A percentile compares a stretch with the other conserved stretches of the same genome.
Evolutionary conservation across 2,797 vertebrate genomes (phyloP).

Genomic region (Neosalanx taihuensis): DNA sequence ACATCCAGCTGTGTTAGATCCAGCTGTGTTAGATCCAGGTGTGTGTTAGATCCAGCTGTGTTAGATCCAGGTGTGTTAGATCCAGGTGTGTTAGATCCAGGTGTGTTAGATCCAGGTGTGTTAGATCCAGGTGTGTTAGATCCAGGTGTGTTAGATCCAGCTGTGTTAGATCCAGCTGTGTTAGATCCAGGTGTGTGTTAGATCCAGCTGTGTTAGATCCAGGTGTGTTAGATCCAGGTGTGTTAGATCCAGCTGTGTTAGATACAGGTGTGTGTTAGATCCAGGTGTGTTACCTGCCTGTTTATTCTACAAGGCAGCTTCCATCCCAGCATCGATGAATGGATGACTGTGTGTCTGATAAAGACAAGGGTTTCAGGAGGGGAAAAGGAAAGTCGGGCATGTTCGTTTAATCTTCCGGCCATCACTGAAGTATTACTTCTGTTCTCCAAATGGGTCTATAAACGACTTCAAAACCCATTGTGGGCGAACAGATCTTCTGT

Average conservation of each 20-base stretch:
- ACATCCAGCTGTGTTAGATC: background rate
- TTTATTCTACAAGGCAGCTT: background rate
- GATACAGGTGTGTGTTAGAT: background rate
- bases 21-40: background rate
- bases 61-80: background rate
- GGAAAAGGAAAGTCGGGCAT: conserved; percentile 38
- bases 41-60: background rate
- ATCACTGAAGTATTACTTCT: background rate
- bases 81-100: background rate
- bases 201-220: background rate
- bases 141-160: background rate
- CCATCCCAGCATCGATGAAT: background rate
- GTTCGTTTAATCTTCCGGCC: conserved; percentile 52
- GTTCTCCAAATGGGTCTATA: background rate
- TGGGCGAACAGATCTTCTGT: background rate
- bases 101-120: background rate
- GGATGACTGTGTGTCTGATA: background rate
- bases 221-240: too few species aligned
- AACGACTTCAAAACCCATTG: background rate
- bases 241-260: background rate
- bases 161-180: too few species aligned
- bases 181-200: background rate
- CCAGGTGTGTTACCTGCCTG: background rate
- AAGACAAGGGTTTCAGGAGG: background rate
- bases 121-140: background rate